These are phyloP conservation scores for Tetanocera ferruginea DNA, from an alignment of 2,888 invertebrate genomes.

Conservation along the genomic window DNA sequence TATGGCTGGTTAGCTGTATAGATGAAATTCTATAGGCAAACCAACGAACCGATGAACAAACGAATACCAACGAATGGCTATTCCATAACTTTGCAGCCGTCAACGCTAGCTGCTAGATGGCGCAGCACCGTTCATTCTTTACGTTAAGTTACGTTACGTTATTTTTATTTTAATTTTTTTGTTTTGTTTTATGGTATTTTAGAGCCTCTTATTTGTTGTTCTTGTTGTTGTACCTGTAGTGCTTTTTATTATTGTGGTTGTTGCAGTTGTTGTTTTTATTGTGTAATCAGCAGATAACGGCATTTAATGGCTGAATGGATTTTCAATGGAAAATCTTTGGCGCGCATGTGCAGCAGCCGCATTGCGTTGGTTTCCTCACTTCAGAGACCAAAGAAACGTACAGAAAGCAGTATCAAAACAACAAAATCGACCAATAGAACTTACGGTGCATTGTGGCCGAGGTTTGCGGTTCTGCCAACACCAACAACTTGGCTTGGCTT, in stretches of 20 bases:
- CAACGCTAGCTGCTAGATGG: conserved; percentile 10
- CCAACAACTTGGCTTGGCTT: not conserved
- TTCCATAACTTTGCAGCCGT: conserved; percentile 6
- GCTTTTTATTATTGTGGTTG: conserved; percentile 26
- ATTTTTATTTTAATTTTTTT: not conserved
- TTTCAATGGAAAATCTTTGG: conserved; percentile 34
- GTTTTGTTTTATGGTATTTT: not conserved
- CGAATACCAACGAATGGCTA: not conserved
- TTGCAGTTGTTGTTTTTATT: conserved; percentile 58
- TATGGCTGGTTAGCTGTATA: not conserved
- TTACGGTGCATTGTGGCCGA: conserved; percentile 32
- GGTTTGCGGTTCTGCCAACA: not conserved
- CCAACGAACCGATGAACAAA: not conserved
- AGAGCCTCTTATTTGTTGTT: not conserved
- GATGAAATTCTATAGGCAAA: not conserved
- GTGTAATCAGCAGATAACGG: conserved; percentile 68
- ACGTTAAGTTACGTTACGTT: conserved; percentile 17
- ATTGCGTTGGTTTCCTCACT: conserved; percentile 23
- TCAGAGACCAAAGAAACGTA: not conserved
- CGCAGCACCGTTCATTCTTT: not conserved
- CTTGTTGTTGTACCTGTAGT: conserved; percentile 38
- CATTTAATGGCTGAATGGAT: conserved; percentile 67
- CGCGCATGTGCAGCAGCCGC: conserved; percentile 24
- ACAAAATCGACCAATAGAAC: not conserved
- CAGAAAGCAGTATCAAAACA: not conserved